These are phyloP conservation scores for Mamestra brassicae DNA, from an alignment of 2,888 invertebrate species.

Conservation along the genomic window DNA sequence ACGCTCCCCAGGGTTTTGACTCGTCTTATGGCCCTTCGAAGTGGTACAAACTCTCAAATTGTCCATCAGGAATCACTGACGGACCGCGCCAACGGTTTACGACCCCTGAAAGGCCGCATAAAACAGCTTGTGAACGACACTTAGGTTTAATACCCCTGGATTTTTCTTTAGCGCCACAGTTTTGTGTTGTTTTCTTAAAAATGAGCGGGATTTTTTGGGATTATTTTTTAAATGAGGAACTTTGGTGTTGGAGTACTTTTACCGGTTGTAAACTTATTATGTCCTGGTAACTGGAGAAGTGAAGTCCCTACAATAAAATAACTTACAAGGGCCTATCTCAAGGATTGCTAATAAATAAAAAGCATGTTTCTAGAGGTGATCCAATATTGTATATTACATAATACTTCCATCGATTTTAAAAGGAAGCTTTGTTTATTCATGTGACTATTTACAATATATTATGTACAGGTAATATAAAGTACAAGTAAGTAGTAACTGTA, in stretches of 20 bases:
- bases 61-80: slow-evolving; percentile 89
- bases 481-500: too few species aligned
- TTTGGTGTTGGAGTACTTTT: slow-evolving; percentile 49
- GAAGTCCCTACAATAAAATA: background rate
- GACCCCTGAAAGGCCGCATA: slow-evolving; percentile 82
- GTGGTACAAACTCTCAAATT: slow-evolving; percentile 86
- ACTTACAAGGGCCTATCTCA: background rate
- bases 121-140: slow-evolving; percentile 87
- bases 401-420: too few species aligned
- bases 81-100: slow-evolving; percentile 83
- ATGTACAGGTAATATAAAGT: too few species aligned
- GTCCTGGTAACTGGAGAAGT: slow-evolving; percentile 33
- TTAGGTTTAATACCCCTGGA: slow-evolving; percentile 83
- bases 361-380: too few species aligned
- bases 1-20: slow-evolving; percentile 68
- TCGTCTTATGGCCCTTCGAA: slow-evolving; percentile 70
- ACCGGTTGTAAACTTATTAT: slow-evolving; percentile 50
- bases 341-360: background rate
- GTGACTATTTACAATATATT: too few species aligned
- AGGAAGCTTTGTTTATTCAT: too few species aligned
- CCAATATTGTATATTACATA: too few species aligned
- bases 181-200: slow-evolving; percentile 57
- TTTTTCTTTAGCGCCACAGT: slow-evolving; percentile 77
- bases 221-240: slow-evolving; percentile 58
- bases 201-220: slow-evolving; percentile 41